These are phyloP conservation scores for Hyperoplus immaculatus DNA, from an alignment of 2,797 vertebrate genomes.

Conservation along the genomic window DNA sequence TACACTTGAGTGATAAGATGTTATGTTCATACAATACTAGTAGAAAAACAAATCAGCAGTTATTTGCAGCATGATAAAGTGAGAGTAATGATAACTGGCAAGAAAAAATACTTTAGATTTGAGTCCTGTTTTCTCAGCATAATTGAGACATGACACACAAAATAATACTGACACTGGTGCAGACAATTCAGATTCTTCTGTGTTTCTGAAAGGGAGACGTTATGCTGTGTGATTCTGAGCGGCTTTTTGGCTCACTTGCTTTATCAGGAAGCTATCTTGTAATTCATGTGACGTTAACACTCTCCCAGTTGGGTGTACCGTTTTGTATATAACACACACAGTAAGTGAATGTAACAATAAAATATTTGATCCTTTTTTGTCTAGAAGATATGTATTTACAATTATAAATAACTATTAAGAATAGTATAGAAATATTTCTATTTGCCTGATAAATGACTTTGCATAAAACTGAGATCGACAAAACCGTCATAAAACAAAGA, in stretches of 20 bases:
- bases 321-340: conserved; percentile 29
- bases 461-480: conserved; percentile 55
- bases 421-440: conserved; percentile 70
- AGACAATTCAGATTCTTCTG: conserved; percentile 31
- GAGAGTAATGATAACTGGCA: conserved; percentile 38
- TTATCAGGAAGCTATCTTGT: conserved; percentile 25
- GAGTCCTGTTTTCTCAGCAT: conserved; percentile 45
- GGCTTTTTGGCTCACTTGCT: too few relatives aligned
- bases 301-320: conserved; percentile 15
- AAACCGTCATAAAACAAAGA: conserved; percentile 33
- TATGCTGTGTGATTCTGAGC: neutral
- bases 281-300: conserved; percentile 10
- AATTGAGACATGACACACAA: conserved; percentile 40
- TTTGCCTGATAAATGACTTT: conserved; percentile 65
- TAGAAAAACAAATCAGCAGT: conserved; percentile 37
- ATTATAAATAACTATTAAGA: conserved; percentile 80
- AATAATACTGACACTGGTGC: conserved; percentile 68
- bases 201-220: conserved; percentile 41
- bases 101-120: conserved; percentile 31
- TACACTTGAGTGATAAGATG: conserved; percentile 15
- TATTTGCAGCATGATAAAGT: conserved; percentile 33
- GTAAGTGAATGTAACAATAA: conserved; percentile 47
- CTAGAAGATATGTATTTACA: conserved; percentile 81
- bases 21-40: conserved; percentile 32
- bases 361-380: conserved; percentile 60